Evolutionary conservation across 2,888 invertebrate species (phyloP), one percentile per base, ranked within the genome.

Genomic region (Pyrocoelia pectoralis): DNA sequence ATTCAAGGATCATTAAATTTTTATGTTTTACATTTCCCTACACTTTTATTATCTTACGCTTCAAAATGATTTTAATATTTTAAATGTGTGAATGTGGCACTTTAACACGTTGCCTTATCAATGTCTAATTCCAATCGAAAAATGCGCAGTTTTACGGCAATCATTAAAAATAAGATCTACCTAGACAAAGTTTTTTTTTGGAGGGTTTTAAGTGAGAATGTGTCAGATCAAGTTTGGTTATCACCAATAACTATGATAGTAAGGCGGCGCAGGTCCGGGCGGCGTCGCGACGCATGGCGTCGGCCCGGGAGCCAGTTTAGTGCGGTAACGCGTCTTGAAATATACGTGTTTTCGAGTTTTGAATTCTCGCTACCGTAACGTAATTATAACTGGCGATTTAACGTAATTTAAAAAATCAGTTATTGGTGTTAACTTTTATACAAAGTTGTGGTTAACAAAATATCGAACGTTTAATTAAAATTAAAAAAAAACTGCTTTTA

Each of bases 301-400:
- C 84, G 5, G 80, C 84, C 50, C 86, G 85, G 86, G 85, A 85
- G 72, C 73, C 85, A 67, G 84, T 82, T 55, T 84, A 83, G 84
- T 85, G 74, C 67, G 71, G 72, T 63, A 67, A 54, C 70, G 73
- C 71, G 72, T 65, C 67, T 57, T 56, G 70, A 61, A 52, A 66
- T 59, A 59, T 63, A 54, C 65, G 55, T 53, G 64, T 43, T 65
- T 59, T 56, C 67, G 61, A 6, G 28, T 10, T 46, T 14, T 29
- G 14, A 49, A 50, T 29, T 49, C 54, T 48, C 18, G 40, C 19
- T 10, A 24, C 43, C 24, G 53, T 57, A 62, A n/a, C 56, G 33
- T 33, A 33, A 33, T 33, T 33, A 33, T 33, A 33, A 33, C 8
- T 33, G 2, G 2, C 3, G n/a, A 3, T 24, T 6, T 3, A 33